A percentile compares a stretch with the other conserved stretches of the same genome.
phyloP scores from a whole-genome alignment of 2,797 vertebrate species.

The Spheniscus humboldti region DNA sequence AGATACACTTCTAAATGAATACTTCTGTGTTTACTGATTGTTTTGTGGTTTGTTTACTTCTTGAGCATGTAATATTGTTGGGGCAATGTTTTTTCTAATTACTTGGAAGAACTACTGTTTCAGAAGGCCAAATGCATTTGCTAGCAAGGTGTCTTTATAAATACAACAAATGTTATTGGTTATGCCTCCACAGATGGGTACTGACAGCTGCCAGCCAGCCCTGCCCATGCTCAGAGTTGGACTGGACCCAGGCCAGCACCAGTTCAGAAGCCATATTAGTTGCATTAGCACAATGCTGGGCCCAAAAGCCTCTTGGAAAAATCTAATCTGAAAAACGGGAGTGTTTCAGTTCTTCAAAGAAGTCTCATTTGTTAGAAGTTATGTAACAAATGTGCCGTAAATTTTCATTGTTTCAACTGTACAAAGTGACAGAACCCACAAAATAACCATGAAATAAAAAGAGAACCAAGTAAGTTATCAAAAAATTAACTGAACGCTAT shows the following conservation, averaged over 20 bases:
- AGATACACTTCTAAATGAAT: constrained; percentile 24
- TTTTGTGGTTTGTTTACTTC: constrained; percentile 57
- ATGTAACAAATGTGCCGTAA: neutral
- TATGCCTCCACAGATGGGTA: constrained; percentile 36
- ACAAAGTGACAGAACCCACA: neutral
- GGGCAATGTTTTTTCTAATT: constrained; percentile 43
- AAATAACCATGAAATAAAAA: neutral
- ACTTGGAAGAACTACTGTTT: constrained; percentile 49
- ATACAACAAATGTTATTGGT: neutral
- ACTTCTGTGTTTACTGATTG: constrained; percentile 31
- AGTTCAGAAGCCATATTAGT: neutral
- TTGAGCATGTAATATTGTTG: constrained; percentile 10
- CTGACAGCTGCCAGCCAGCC: constrained; percentile 43
- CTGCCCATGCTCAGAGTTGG: neutral
- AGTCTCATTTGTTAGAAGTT: neutral
- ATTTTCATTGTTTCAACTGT: neutral
- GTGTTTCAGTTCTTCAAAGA: neutral
- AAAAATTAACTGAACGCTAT: neutral
- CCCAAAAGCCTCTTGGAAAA: neutral
- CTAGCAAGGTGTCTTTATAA: constrained; percentile 18
- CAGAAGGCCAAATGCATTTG: constrained; percentile 28
- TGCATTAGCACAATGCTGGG: neutral
- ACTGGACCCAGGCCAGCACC: neutral
- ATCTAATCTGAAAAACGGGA: neutral
- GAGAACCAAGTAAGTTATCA: neutral